These are phyloP conservation scores for Proteles cristata DNA, from an alignment of 2,113 vertebrate genomes.

Conservation along the genomic window DNA sequence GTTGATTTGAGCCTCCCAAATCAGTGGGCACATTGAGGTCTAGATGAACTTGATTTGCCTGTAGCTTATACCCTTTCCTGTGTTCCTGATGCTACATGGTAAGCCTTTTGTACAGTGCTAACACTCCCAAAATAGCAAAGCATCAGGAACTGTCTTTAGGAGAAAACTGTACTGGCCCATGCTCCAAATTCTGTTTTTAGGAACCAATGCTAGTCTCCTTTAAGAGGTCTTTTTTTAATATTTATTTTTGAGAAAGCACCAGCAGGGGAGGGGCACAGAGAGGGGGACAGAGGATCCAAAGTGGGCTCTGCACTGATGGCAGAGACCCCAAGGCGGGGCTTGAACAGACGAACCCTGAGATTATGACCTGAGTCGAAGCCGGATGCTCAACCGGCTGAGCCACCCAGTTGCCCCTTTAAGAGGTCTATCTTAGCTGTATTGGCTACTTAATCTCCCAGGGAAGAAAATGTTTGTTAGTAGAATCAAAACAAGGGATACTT, in stretches of 20 bases:
- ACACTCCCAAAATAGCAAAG: background rate
- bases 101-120: background rate
- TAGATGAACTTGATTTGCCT: background rate
- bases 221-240: background rate
- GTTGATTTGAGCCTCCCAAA: background rate
- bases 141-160: background rate
- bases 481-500: conserved; percentile 47
- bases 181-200: background rate
- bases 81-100: background rate
- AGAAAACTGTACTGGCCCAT: background rate
- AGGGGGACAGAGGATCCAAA: no score
- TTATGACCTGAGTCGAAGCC: no score
- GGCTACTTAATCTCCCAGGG: background rate
- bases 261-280: no score
- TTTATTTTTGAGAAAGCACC: no score
- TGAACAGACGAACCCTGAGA: no score
- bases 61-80: background rate
- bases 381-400: no score
- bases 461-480: background rate
- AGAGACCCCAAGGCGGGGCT: no score
- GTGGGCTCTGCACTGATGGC: no score
- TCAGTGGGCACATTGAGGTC: background rate
- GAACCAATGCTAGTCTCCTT: background rate
- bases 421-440: background rate
- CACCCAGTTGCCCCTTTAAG: background rate